Percentiles rank a stretch among this genome's conserved stretches.
phyloP scores from a whole-genome alignment of 2,797 vertebrate genomes.

The Bucorvus abyssinicus region DNA sequence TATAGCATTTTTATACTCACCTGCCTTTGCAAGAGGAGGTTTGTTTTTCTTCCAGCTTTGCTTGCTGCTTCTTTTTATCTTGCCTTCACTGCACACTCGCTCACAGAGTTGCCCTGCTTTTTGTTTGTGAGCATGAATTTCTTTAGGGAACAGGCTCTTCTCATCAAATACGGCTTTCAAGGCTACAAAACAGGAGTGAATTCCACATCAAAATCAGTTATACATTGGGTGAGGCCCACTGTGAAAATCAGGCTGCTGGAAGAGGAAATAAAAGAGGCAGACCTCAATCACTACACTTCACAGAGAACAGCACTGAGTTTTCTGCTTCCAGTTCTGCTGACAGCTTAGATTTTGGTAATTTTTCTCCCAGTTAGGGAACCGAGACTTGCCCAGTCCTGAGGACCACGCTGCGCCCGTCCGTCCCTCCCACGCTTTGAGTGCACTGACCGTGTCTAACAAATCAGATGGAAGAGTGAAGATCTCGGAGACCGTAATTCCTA shows the following conservation, averaged over 20 bases:
- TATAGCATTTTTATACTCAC: not conserved
- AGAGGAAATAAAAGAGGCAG: not conserved
- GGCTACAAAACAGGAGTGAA: conserved; percentile 63
- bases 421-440: not conserved
- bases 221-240: not conserved
- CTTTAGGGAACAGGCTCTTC: conserved; percentile 78
- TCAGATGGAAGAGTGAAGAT: not conserved
- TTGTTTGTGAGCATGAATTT: conserved; percentile 73
- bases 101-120: conserved; percentile 63
- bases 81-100: conserved; percentile 15
- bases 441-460: not conserved
- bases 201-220: conserved; percentile 53
- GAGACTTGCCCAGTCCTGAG: not conserved
- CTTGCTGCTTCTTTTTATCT: conserved; percentile 64
- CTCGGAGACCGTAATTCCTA: not conserved
- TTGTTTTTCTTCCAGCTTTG: conserved; percentile 64
- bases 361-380: not conserved
- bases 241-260: not conserved
- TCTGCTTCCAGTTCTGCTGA: not conserved
- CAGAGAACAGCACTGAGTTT: not conserved
- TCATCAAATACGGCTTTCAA: conserved; percentile 79
- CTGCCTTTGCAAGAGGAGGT: not conserved
- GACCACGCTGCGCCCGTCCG: accelerated
- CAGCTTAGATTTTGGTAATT: not conserved
- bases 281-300: not conserved